phyloP scores from a whole-genome alignment of 2,888 invertebrate species.

The Incurvaria masculella region DNA sequence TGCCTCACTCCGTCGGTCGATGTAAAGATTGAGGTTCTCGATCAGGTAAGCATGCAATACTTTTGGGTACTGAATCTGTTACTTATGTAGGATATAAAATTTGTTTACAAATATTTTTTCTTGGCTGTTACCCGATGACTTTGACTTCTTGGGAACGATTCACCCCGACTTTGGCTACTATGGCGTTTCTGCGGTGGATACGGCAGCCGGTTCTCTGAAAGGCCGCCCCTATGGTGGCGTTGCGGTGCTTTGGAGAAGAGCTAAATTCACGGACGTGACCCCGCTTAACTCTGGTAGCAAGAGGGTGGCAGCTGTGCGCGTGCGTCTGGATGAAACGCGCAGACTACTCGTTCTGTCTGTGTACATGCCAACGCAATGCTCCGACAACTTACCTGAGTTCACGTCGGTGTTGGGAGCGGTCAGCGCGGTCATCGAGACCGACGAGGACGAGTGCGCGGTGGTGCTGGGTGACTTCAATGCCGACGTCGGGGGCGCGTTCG shows the following conservation, averaged over 20 bases:
- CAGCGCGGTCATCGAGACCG: too few species aligned
- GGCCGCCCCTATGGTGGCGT: conserved; percentile 11
- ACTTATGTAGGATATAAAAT: too few species aligned
- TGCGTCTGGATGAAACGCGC: neutral
- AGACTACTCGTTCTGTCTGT: neutral
- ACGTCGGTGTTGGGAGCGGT: too few species aligned
- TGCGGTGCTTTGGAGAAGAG: conserved; percentile 10
- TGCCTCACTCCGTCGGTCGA: too few species aligned
- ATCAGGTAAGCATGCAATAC: too few species aligned
- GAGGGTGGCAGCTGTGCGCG: neutral
- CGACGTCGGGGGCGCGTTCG: neutral
- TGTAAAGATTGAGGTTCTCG: too few species aligned
- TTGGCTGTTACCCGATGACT: conserved; percentile 18
- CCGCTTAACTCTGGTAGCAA: neutral
- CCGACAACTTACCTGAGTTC: too few species aligned
- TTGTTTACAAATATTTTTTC: too few species aligned
- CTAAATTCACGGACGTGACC: neutral
- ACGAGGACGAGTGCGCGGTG: neutral
- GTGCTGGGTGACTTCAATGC: neutral
- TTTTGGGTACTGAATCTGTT: too few species aligned
- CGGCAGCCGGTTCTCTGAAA: conserved; percentile 6
- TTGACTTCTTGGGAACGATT: conserved; percentile 5
- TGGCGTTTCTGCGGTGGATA: conserved; percentile 9
- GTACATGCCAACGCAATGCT: neutral
- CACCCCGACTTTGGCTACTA: conserved; percentile 1